Base-by-base conservation (phyloP, 2,113 vertebrate species). In the Ochotona princeps region DNA sequence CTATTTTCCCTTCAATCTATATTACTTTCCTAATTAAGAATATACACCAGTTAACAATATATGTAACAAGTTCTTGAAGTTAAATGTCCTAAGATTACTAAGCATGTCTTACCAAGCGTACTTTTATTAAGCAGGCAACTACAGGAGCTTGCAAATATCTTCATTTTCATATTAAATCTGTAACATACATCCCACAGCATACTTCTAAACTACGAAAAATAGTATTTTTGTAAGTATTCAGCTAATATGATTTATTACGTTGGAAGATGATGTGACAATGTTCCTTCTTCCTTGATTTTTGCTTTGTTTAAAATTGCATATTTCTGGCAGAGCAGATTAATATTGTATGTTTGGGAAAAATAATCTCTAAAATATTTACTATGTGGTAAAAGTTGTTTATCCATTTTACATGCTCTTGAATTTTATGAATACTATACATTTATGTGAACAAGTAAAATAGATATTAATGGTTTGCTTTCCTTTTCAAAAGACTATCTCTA, bases 401-500 rank as follows among this genome's bases (percentile, higher is more conserved):
- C n/a, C 5, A 30, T 1, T 0, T 80, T 81, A 38, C 25, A 0
- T 93, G 26, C 93, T 61, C 17, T 70, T 84, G 9, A 10, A 82
- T 5, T 84, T 20, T 92, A 47, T 32, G 49, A 86, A 51, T 70
- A 17, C 32, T 91, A 81, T 38, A 38, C 6, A 51, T 93, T 73
- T 86, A 38, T 90, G 8, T 66, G 63, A 80, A 85, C 35, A 76
- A 21, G 15, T 49, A 74, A 54, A 75, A 74, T 96, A 61, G 4
- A 69, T 85, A 88, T 21, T 83, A 95, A 93, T 72, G 8, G 7
- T 25, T 79, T 20, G 90, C 47, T 83, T 82, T 94, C 75, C 81
- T 73, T 96, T 96, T 74, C 81, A 94, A 93, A 57, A 95, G 86
- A 93, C 28, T 61, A 89, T 83, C 54, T 89, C 14, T 81, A 91